These are phyloP conservation scores for Cheilosia urbana DNA, from an alignment of 2,888 invertebrate species.

Conservation along the genomic window DNA sequence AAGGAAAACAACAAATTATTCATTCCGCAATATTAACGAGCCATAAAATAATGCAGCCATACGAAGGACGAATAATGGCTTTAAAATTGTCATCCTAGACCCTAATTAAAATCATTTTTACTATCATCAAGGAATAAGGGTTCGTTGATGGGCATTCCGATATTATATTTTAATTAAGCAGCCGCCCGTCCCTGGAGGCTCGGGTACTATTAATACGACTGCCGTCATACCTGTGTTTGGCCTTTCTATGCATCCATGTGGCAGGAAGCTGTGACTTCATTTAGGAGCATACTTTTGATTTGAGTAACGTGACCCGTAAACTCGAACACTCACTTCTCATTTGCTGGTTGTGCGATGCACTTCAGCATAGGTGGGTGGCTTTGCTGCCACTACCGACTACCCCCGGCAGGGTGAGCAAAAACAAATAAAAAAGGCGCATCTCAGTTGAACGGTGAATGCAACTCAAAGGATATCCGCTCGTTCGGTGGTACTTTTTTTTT, in stretches of 20 bases:
- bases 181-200: slow-evolving; percentile 25
- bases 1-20: slow-evolving; percentile 46
- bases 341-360: slow-evolving; percentile 42
- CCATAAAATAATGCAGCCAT: slow-evolving; percentile 44
- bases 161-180: slow-evolving; percentile 73
- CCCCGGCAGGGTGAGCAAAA: slow-evolving; percentile 31
- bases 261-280: slow-evolving; percentile 44
- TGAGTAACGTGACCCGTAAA: slow-evolving; percentile 52
- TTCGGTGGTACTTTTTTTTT: slow-evolving; percentile 18
- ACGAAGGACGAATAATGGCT: slow-evolving; percentile 66
- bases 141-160: slow-evolving; percentile 56
- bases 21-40: slow-evolving; percentile 72
- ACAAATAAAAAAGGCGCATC: slow-evolving; percentile 60
- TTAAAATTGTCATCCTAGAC: slow-evolving; percentile 72
- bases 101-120: slow-evolving; percentile 75
- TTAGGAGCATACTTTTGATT: slow-evolving; percentile 29
- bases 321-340: slow-evolving; percentile 59
- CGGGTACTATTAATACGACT: slow-evolving; percentile 36
- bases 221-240: slow-evolving; percentile 38
- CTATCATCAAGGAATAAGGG: slow-evolving; percentile 59
- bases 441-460: slow-evolving; percentile 59
- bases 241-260: slow-evolving; percentile 55
- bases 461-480: slow-evolving; percentile 68
- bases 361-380: slow-evolving; percentile 21
- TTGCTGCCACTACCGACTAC: slow-evolving; percentile 12